Evolutionary conservation across 1,140 invertebrate species (phyloP).

Genomic region (Gyrodactylus salaris): DNA sequence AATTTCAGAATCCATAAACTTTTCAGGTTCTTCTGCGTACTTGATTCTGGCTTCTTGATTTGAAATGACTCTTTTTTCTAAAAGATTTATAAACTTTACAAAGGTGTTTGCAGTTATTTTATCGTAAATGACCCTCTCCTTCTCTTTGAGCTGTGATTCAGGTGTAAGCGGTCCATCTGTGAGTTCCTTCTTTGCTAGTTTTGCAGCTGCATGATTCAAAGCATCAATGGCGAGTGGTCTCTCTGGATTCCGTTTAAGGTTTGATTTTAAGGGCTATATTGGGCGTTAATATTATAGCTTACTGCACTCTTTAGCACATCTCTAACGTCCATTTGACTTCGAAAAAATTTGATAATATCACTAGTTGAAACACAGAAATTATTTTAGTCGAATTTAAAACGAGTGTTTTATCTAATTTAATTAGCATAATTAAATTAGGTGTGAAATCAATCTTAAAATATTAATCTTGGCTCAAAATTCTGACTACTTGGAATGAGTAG

Average conservation of each 20-base stretch:
- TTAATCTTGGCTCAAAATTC: too few relatives aligned
- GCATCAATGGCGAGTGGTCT: not conserved
- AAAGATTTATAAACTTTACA: slow-evolving; percentile 33
- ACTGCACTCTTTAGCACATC: too few relatives aligned
- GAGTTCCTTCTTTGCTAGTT: not conserved
- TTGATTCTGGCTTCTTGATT: slow-evolving; percentile 96
- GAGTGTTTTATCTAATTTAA: too few relatives aligned
- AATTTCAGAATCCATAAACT: slow-evolving; percentile 96
- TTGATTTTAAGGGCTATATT: too few relatives aligned
- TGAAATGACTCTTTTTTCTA: slow-evolving; percentile 65
- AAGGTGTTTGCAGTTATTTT: not conserved
- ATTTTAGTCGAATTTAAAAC: too few relatives aligned
- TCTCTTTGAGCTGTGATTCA: not conserved
- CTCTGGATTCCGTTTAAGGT: not conserved
- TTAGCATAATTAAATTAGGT: too few relatives aligned
- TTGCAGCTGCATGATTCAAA: not conserved
- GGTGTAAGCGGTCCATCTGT: not conserved
- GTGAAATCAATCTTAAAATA: too few relatives aligned
- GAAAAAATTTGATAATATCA: too few relatives aligned
- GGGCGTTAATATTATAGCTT: too few relatives aligned
- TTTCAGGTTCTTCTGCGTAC: slow-evolving; percentile 74
- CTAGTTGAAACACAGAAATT: too few relatives aligned
- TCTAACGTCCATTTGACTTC: too few relatives aligned
- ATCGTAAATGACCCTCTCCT: not conserved
- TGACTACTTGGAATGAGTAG: too few relatives aligned